Base-by-base conservation (phyloP, 2,888 invertebrate species). In the Erebia ligea region DNA sequence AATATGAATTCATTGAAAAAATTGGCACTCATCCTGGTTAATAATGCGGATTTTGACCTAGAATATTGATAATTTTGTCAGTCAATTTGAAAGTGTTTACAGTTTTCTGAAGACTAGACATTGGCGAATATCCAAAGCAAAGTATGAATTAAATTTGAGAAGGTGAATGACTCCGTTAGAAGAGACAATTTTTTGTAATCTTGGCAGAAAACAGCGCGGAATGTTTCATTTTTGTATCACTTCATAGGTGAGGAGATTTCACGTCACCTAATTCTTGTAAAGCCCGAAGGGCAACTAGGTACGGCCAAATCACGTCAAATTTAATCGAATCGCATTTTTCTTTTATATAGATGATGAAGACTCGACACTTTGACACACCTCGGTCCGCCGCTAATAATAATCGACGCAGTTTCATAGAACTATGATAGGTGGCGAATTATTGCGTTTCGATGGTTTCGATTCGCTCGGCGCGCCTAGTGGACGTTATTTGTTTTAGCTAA, bases 71-170 rank as follows among this genome's bases (percentile, higher is more conserved):
- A 59, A 42, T 59, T 59, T 59, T 59, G 21, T 48, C 62, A 62
- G 48, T 21, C 21, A 15, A 48, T 48, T 19, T 62, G 48, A 62
- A 62, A 48, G 62, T 62, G 62, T 59, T 50, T 66, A 68, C 54
- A 42, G 40, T 62, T 42, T 56, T 48, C 48, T 45, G 56, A 56
- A 48, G 19, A 48, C 62, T 62, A 45, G 58, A 61, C n/a, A 8
- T 68, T 69, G 71, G 71, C 65, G 19, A 61, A 19, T 25, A 17
- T 68, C 70, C 70, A 70, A 66, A 48, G 62, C 21, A 61, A 66
- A 66, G 59, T 34, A 42, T 48, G 34, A 70, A 67, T 70, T 58
- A 50, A 34, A 54, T 45, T 59, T 52, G 25, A 25, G 17, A 13
- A 61, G 34, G 50, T 61, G 61, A 66, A 66, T 66, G 66, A 66